Conservation (phyloP, 2,888 invertebrate species). For the Mantis religiosa region DNA sequence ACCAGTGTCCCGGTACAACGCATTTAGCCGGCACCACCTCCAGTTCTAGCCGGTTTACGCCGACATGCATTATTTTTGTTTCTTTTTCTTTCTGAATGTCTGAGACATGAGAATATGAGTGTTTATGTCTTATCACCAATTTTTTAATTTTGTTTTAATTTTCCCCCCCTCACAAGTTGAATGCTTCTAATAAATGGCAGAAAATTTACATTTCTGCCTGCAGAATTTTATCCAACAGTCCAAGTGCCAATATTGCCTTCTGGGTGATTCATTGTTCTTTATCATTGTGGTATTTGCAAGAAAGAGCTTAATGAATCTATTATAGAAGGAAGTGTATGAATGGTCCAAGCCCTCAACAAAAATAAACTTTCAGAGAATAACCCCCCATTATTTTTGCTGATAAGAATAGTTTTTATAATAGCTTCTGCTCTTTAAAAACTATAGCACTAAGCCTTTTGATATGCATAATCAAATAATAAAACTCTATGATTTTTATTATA, state of each 20-base stretch:
- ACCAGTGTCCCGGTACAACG: neutral
- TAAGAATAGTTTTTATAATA: conserved; percentile 20
- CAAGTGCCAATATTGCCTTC: conserved; percentile 32
- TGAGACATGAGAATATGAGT: neutral
- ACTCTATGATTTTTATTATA: conserved; percentile 6
- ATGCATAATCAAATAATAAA: conserved; percentile 12
- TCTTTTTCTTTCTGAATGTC: neutral
- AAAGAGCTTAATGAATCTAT: neutral
- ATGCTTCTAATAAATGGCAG: neutral
- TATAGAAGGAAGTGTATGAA: neutral
- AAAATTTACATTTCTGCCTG: neutral
- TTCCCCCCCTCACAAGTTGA: neutral
- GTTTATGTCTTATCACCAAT: neutral
- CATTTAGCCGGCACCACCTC: neutral
- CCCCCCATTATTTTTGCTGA: conserved; percentile 24
- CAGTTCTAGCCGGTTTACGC: conserved; percentile 1
- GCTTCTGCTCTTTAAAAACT: conserved; percentile 14
- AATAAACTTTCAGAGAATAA: neutral
- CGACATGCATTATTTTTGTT: neutral
- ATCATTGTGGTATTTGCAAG: neutral
- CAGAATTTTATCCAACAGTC: conserved; percentile 26
- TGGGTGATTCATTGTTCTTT: neutral
- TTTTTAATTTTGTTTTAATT: neutral
- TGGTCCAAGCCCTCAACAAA: conserved; percentile 20
- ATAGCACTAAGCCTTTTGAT: conserved; percentile 22